Evolutionary conservation across 2,113 vertebrate genomes (phyloP).

Genomic region (Pachyramphus minor): DNA sequence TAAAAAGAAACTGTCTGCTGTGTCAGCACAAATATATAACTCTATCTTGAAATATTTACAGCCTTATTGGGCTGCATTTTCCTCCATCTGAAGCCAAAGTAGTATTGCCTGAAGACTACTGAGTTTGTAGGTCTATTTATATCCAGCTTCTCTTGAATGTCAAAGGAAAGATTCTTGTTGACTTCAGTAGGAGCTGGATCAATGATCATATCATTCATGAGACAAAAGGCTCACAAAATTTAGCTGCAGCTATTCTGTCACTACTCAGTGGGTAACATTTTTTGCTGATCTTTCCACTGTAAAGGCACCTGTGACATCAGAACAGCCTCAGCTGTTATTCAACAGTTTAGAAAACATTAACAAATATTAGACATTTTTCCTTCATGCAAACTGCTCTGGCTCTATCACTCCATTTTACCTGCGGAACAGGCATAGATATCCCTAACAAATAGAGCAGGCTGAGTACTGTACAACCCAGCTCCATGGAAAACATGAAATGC

Average conservation of each 20-base stretch:
- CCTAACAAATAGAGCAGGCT: neutral
- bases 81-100: neutral
- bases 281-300: neutral
- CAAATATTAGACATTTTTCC: neutral
- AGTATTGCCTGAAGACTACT: neutral
- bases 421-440: neutral
- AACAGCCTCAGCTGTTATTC: neutral
- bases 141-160: neutral
- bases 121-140: neutral
- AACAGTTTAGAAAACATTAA: neutral
- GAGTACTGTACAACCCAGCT: neutral
- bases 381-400: neutral
- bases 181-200: neutral
- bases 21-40: neutral
- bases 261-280: neutral
- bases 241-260: neutral
- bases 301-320: neutral
- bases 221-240: neutral
- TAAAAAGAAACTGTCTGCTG: neutral
- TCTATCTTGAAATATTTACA: slow-evolving; percentile 23
- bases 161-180: neutral
- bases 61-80: neutral
- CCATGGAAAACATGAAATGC: neutral
- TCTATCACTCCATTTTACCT: neutral
- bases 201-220: neutral